Evolutionary conservation across 92 coral and sea anemone genomes (phyloP).

Genomic region (Heteractis magnifica): DNA sequence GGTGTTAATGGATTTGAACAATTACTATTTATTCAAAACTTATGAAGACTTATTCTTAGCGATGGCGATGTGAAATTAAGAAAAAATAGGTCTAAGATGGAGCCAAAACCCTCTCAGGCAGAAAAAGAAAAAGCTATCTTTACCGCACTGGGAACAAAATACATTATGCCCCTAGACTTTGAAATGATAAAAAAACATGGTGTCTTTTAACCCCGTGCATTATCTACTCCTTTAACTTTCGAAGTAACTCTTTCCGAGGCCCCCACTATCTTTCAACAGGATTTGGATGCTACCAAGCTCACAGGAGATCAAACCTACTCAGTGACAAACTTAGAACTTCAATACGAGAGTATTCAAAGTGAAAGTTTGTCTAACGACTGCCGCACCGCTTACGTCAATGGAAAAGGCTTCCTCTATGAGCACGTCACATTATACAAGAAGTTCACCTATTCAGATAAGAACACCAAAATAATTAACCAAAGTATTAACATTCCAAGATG

Average conservation of each 20-base stretch:
- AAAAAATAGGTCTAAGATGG: neutral
- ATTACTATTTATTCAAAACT: neutral
- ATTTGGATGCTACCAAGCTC: neutral
- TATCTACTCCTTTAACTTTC: neutral
- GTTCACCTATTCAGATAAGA: neutral
- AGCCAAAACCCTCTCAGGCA: neutral
- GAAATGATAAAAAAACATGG: neutral
- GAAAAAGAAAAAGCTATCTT: neutral
- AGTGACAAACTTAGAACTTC: neutral
- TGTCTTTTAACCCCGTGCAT: neutral
- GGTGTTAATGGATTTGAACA: neutral
- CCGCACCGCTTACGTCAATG: neutral
- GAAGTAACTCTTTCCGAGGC: too few species aligned
- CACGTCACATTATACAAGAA: neutral
- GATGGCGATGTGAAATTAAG: neutral
- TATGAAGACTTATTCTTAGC: neutral
- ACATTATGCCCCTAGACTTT: neutral
- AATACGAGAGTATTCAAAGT: neutral
- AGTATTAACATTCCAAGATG: neutral
- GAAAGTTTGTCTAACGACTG: neutral
- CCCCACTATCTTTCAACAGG: too few species aligned
- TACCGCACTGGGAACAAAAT: neutral
- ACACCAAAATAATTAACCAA: neutral
- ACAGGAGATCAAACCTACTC: neutral
- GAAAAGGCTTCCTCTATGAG: neutral